These are phyloP conservation scores for Drosophila siamana DNA, from an alignment of 2,888 invertebrate species.

Conservation along the genomic window DNA sequence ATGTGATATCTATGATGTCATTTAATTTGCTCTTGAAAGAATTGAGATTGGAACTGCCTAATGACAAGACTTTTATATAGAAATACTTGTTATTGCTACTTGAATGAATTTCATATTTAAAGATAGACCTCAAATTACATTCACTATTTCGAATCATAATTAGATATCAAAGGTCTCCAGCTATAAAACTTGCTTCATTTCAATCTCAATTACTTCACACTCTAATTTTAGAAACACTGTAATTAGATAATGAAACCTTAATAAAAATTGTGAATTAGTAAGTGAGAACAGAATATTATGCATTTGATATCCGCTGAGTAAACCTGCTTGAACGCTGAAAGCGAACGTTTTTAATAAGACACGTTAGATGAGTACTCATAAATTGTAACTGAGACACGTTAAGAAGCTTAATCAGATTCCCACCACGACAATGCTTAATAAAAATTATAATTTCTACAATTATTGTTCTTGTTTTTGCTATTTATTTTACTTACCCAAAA, in stretches of 20 bases:
- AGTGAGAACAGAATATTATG: neutral
- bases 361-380: conserved; percentile 39
- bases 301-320: conserved; percentile 32
- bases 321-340: conserved; percentile 10
- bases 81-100: conserved; percentile 54
- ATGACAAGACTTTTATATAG: conserved; percentile 6
- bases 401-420: conserved; percentile 29
- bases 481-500: conserved; percentile 51
- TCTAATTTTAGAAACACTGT: conserved; percentile 24
- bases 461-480: conserved; percentile 41
- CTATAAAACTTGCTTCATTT: conserved; percentile 35
- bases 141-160: neutral
- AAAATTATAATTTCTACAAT: conserved; percentile 49
- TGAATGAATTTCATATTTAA: conserved; percentile 49
- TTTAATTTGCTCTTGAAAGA: conserved; percentile 40
- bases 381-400: conserved; percentile 35
- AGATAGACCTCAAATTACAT: conserved; percentile 1
- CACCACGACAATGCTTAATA: conserved; percentile 22
- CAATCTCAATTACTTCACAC: conserved; percentile 12
- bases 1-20: conserved; percentile 54
- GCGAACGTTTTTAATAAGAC: conserved; percentile 60
- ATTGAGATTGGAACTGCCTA: conserved; percentile 15
- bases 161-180: conserved; percentile 10
- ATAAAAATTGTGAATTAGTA: neutral
- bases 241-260: conserved; percentile 23